These are phyloP conservation scores for Oxycera nigricornis DNA, from an alignment of 2,888 invertebrate species.

Conservation along the genomic window DNA sequence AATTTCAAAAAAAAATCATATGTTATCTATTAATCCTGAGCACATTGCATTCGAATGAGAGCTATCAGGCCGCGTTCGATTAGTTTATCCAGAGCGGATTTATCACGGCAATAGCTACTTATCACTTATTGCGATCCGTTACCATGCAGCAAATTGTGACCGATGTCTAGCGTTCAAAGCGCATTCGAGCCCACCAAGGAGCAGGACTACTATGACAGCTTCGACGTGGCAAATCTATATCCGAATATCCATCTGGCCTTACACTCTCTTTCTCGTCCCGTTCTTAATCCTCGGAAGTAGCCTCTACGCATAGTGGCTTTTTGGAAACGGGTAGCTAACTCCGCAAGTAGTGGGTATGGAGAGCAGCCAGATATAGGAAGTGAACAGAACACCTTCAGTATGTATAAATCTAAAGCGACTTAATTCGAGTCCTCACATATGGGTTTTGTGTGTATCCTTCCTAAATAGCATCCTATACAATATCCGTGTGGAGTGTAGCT, in stretches of 20 bases:
- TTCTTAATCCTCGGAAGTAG: constrained; percentile 13
- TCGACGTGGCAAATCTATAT: constrained; percentile 20
- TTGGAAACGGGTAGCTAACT: not conserved
- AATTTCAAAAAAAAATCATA: no score
- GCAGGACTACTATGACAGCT: not conserved
- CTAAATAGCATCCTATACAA: constrained; percentile 35
- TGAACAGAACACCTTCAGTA: constrained; percentile 33
- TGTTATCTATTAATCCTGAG: no score
- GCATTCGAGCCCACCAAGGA: not conserved
- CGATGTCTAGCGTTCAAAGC: constrained; percentile 14
- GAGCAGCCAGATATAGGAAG: not conserved
- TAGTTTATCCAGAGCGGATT: constrained; percentile 15
- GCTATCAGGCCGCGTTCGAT: not conserved
- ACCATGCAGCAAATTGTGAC: constrained; percentile 29
- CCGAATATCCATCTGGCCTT: constrained; percentile 15
- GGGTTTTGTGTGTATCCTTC: constrained; percentile 40
- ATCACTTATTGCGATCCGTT: constrained; percentile 37
- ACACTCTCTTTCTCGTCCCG: not conserved
- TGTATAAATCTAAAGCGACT: constrained; percentile 43
- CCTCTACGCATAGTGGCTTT: constrained; percentile 31
- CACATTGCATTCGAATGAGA: no score
- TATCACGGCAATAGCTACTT: constrained; percentile 27
- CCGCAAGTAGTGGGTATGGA: not conserved
- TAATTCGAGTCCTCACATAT: constrained; percentile 46
- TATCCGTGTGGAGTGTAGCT: constrained; percentile 23